Base-by-base conservation (phyloP, 2,113 vertebrate species). In the Brienomyrus longianalis region DNA sequence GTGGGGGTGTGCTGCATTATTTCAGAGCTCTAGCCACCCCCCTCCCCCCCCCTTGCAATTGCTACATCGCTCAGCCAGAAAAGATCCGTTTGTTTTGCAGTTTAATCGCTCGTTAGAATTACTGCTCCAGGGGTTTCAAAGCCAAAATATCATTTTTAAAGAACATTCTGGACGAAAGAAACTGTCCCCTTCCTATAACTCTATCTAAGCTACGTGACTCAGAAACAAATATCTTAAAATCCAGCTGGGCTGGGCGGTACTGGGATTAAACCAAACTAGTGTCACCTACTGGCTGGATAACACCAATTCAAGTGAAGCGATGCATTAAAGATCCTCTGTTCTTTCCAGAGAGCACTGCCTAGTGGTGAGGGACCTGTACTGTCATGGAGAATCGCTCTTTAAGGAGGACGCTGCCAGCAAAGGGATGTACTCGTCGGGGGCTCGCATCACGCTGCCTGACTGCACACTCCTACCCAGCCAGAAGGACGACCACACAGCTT, bases 331-430 rank as follows among this genome's bases (percentile, higher is more conserved):
- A 21, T 51, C n/a, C 13, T 5, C 27, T 86, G 5, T 50, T 89
- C 51, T 43, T 94, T 92, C 90, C 87, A 99, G 98, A 93, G 98
- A 99, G 90, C 97, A 98, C 94, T 99, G 98, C 93, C 93, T 98
- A 93, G 97, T 97, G 56, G 98, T 99, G 89, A 98, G 97, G 95
- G 97, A 98, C 93, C 95, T 99, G 83, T 99, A 98, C 95, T 99
- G 98, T 93, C 97, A 97, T 92, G 98, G 96, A 92, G 98, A 98
- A 92, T 98, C 97, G 97, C 93, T 95, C 83, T 92, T 93, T 0
- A 93, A 97, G 87, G 96, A 97, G 91, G 95, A 97, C 90, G 96
- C 95, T 88, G 92, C 93, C 70, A 96, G 92, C 91, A 94, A 92
- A 93, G 94, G 95, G 51, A 93, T 96, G 90, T 94, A 96, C 90